Evolutionary conservation across 2,888 invertebrate species (phyloP), one percentile per base, ranked within the genome.

Genomic region (Sinopyrophorus schimmeli): DNA sequence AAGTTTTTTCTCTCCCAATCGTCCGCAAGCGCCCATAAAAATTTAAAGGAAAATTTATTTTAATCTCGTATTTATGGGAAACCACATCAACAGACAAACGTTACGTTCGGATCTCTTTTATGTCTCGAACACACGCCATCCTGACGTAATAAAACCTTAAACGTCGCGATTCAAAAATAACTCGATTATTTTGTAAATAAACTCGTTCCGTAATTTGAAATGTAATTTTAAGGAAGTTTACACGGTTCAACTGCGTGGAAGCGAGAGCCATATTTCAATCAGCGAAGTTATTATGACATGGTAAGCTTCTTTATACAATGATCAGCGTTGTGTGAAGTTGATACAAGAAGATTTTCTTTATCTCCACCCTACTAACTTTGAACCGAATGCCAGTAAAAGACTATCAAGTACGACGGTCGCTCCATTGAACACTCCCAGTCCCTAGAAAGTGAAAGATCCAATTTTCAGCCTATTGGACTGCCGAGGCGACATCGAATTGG

Each of bases 281-380:
- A 17, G 16, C 17, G 28, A 21, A 39, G 15, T 47, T 47, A 47
- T 46, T 46, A 46, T 11, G 16, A 30, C 30, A 38, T 10, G 28
- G 9, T 10, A 39, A 30, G 28, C 34, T 35, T 34, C 47, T 39
- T 39, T 47, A 41, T 27, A 12, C 40, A 48, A 42, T 42, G 38
- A 37, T 35, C 48, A 43, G 18, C 34, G 42, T 43, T 48, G 48
- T 43, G 48, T 43, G 37, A 48, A 43, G 40, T 31, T 28, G 48
- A 48, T 43, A 48, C 42, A 47, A 32, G 27, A 30, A 41, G 42
- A 24, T 38, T 42, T 42, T 48, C 48, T 48, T 42, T 32, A 48
- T 48, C 38, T 48, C 16, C 37, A 16, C 37, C 18, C 27, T 35
- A 47, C 35, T 35, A 31, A 30, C 23, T 42, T 12, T 27, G 18